A percentile compares a stretch with the other conserved stretches of the same genome.
These are phyloP conservation scores for Macrocentrus cingulum DNA, from an alignment of 1,140 invertebrate genomes.

Conservation along the genomic window DNA sequence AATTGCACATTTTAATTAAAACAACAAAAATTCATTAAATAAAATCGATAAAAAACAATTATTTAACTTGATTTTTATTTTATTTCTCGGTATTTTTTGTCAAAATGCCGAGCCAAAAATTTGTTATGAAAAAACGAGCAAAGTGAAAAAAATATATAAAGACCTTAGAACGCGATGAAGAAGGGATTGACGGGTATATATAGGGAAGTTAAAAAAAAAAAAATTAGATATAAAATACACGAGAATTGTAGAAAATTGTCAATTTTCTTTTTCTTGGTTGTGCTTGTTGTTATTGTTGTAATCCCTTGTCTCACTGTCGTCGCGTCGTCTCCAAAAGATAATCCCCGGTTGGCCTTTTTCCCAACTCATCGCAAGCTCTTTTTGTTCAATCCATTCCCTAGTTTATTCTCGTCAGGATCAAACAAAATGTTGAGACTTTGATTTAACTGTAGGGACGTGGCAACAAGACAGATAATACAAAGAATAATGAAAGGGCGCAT, in stretches of 20 bases:
- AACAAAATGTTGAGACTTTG: conserved; percentile 32
- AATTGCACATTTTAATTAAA: too few species aligned
- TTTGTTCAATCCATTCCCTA: conserved; percentile 5
- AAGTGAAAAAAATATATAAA: too few species aligned
- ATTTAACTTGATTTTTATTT: too few species aligned
- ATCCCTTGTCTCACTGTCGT: conserved; percentile 4
- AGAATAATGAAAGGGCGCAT: conserved; percentile 38
- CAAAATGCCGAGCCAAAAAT: too few species aligned
- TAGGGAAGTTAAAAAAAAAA: not conserved
- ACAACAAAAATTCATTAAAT: too few species aligned
- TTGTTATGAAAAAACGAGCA: too few species aligned
- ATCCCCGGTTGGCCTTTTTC: conserved; percentile 11
- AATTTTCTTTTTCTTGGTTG: conserved; percentile 6
- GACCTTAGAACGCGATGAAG: not conserved
- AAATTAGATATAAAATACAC: not conserved
- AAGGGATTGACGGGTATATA: not conserved
- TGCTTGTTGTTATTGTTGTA: too few species aligned
- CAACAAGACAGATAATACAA: conserved; percentile 26
- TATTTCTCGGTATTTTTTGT: too few species aligned
- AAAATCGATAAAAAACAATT: too few species aligned
- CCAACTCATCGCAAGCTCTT: conserved; percentile 3
- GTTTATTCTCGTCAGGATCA: conserved; percentile 24
- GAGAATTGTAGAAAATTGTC: not conserved
- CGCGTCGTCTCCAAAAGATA: not conserved
- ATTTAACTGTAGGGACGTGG: conserved; percentile 27